Base-by-base conservation (phyloP, 2,888 invertebrate species). In the Agonopterix arenella region DNA sequence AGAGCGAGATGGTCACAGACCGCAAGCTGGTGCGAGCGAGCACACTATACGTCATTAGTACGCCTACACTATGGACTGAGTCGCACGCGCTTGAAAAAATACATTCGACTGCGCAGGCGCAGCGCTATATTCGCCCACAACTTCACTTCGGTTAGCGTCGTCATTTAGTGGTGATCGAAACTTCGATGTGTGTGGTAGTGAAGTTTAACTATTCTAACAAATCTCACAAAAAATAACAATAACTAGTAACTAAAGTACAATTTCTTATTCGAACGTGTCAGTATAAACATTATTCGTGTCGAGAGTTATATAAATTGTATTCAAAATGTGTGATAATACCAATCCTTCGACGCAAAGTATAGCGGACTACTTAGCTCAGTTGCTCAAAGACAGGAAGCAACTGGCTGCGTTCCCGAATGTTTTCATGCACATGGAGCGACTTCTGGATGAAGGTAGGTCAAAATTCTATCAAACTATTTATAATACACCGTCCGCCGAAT, bases 331-430 rank as follows among this genome's bases (percentile, higher is more conserved):
- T 85, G 90, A 90, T 81, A 85, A 80, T 82, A 89, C 77, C 81
- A 88, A 77, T 85, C 92, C 93, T 75, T 95, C 95, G 85, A 97
- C 97, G 90, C 97, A 97, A 90, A 97, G 97, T 92, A 96, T 97
- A 92, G 98, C 99, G 90, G 99, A 99, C 92, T 99, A 99, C 92
- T 93, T 99, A 93, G 98, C 99, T 86, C 99, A 99, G 92, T 94
- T 99, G 91, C 93, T 99, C 86, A 99, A 99, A 93, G 99, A 99
- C 93, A 97, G 98, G 92, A 99, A 99, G 92, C 98, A 99, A 92
- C 93, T 99, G 88, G 97, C 98, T 80, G 98, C 98, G 83, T 98
- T 99, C 92, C 99, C 99, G 71, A 98, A 98, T 93, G 97, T 99
- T 89, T 99, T 99, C 92, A 95, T 97, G 91, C 99, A 99, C 92